Evolutionary conservation across 2,888 invertebrate species (phyloP).

Genomic region (Polylopha cassiicola): DNA sequence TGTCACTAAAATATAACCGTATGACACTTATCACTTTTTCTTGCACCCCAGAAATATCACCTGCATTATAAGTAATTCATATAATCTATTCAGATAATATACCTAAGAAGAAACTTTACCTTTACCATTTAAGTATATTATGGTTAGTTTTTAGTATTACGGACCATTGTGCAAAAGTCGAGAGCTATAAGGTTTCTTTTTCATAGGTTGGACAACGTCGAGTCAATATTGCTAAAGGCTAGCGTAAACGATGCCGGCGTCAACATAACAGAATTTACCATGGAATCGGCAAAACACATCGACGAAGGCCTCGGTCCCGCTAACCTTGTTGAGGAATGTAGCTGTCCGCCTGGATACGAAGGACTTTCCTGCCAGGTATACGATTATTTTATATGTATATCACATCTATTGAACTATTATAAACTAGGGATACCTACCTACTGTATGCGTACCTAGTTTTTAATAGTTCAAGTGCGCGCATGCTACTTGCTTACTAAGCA

Average conservation of each 20-base stretch:
- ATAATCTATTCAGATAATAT: too few species aligned
- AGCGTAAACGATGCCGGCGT: constrained; percentile 83
- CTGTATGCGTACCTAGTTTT: too few species aligned
- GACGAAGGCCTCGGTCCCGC: constrained; percentile 88
- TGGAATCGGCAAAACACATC: constrained; percentile 87
- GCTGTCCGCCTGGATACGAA: constrained; percentile 89
- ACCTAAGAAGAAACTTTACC: too few species aligned
- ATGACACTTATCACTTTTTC: too few species aligned
- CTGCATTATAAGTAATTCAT: too few species aligned
- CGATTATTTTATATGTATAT: constrained; percentile 32
- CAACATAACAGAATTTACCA: constrained; percentile 82
- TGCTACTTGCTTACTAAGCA: too few species aligned
- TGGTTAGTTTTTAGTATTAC: too few species aligned
- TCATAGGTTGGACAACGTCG: constrained; percentile 84
- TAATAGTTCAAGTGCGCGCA: too few species aligned
- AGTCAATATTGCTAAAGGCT: constrained; percentile 87
- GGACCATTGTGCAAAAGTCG: background rate
- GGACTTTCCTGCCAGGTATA: constrained; percentile 89
- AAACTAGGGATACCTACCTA: too few species aligned
- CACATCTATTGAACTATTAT: background rate
- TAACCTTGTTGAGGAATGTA: constrained; percentile 91
- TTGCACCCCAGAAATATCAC: too few species aligned
- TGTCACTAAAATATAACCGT: too few species aligned
- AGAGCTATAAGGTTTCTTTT: constrained; percentile 2
- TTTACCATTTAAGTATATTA: too few species aligned